Conservation (phyloP, 2,113 vertebrate species). For the Turdus rufiventris region DNA sequence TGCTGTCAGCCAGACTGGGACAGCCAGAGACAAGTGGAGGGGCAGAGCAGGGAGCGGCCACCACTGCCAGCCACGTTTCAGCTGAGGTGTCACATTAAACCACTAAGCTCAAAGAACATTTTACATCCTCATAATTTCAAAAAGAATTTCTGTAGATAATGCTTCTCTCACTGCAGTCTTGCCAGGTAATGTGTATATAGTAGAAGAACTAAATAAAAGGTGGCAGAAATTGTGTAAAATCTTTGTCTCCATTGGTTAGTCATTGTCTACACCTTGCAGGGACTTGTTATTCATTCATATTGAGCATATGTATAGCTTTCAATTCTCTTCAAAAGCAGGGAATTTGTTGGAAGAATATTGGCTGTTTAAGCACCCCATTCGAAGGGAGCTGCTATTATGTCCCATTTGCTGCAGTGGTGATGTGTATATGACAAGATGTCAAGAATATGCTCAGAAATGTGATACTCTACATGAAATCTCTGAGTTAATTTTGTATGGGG, state of each 20-base stretch:
- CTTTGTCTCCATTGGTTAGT: neutral
- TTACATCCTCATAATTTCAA: neutral
- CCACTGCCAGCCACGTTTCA: neutral
- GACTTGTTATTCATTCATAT: neutral
- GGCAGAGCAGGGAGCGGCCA: no score
- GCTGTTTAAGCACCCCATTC: neutral
- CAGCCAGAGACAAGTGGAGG: neutral
- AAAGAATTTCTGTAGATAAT: neutral
- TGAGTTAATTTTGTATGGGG: neutral
- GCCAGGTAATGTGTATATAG: neutral
- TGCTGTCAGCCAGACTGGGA: neutral
- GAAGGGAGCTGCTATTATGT: neutral
- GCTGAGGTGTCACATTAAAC: neutral
- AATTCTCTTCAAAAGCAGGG: neutral
- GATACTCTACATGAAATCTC: constrained; percentile 33
- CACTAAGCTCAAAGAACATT: neutral
- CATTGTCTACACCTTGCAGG: neutral
- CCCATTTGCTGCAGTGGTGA: constrained; percentile 37
- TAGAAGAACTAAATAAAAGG: neutral
- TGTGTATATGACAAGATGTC: constrained; percentile 45
- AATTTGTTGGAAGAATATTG: neutral
- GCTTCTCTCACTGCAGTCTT: neutral
- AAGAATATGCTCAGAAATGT: constrained; percentile 40
- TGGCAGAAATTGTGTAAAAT: neutral
- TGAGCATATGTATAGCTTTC: neutral